These are phyloP conservation scores for Bagarius yarrelli DNA, from an alignment of 2,113 vertebrate species.

Conservation along the genomic window DNA sequence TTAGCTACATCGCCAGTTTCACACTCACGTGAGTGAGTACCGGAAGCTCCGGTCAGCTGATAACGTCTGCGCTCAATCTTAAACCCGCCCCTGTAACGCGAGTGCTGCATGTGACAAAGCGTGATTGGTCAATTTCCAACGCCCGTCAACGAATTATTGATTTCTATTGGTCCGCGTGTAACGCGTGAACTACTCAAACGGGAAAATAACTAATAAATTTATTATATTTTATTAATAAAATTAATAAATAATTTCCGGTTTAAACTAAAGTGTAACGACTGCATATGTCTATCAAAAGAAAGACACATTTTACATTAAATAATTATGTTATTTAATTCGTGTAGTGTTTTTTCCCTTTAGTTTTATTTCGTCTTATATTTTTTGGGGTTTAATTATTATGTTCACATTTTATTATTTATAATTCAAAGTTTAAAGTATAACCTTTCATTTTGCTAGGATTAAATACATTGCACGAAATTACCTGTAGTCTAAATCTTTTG, in stretches of 20 bases:
- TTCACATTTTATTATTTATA: neutral
- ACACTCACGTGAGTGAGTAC: conserved; percentile 54
- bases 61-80: neutral
- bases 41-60: conserved; percentile 65
- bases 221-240: neutral
- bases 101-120: neutral
- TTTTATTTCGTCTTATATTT: no score
- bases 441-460: neutral
- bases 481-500: neutral
- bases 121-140: neutral
- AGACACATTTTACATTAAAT: neutral
- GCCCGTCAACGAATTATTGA: neutral
- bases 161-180: neutral
- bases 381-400: neutral
- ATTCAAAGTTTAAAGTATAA: neutral
- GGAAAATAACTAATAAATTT: neutral
- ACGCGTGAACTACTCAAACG: neutral
- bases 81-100: neutral
- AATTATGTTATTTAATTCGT: no score
- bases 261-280: neutral
- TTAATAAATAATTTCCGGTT: neutral
- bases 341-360: no score
- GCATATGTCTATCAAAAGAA: neutral
- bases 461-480: neutral
- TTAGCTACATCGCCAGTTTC: conserved; percentile 5